A percentile compares a stretch with the other conserved stretches of the same genome.
Conservation (phyloP, 2,888 invertebrate species). For the Frankliniella fusca region DNA sequence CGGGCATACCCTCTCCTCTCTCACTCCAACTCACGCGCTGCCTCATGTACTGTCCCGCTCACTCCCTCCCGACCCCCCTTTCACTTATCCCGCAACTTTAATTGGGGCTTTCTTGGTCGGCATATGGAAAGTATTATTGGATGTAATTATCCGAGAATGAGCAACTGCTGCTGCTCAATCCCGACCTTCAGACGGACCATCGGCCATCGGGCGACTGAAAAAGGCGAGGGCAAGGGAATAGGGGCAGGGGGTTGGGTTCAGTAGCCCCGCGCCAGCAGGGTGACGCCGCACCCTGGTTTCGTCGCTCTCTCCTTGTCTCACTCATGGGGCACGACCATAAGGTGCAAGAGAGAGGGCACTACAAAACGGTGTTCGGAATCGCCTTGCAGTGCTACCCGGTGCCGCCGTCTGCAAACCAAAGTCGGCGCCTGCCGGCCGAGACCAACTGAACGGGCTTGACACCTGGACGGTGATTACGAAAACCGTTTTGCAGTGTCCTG, state of each 20-base stretch:
- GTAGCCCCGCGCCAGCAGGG: too few relatives aligned
- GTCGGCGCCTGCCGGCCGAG: too few relatives aligned
- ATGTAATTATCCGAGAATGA: background rate
- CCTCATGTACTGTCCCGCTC: background rate
- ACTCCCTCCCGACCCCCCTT: background rate
- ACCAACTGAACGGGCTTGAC: too few relatives aligned
- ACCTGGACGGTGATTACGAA: too few relatives aligned
- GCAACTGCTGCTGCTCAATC: background rate
- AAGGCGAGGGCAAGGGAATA: background rate
- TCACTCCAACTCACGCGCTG: background rate
- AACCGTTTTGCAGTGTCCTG: too few relatives aligned
- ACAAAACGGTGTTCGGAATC: too few relatives aligned
- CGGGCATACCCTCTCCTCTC: background rate
- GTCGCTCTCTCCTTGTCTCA: too few relatives aligned
- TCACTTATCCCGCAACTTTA: background rate
- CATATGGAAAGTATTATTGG: background rate
- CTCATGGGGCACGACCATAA: too few relatives aligned
- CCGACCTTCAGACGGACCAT: background rate
- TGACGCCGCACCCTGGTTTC: too few relatives aligned
- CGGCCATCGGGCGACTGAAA: background rate
- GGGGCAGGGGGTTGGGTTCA: background rate
- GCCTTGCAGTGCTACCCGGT: too few relatives aligned
- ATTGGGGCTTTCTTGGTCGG: background rate
- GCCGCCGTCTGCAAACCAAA: too few relatives aligned
- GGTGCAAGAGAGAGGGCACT: too few relatives aligned